Evolutionary conservation across 2,888 invertebrate genomes (phyloP).

Genomic region (Julus scandinavius): DNA sequence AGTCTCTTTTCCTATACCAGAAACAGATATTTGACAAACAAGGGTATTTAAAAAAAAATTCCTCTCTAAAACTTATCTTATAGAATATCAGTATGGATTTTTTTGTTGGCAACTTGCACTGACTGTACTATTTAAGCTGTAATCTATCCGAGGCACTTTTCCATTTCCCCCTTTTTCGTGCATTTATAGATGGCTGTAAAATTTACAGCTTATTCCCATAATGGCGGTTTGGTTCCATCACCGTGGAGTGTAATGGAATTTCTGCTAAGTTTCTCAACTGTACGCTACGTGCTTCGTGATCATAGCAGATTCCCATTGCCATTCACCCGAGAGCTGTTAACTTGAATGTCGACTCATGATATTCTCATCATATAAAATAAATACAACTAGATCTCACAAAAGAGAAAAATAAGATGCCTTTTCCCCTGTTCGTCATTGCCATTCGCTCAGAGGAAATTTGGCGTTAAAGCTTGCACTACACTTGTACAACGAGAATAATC

Average conservation of each 20-base stretch:
- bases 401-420: conserved; percentile 30
- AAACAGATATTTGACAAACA: too few species aligned
- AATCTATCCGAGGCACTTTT: conserved; percentile 34
- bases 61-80: not conserved
- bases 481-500: not conserved
- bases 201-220: conserved; percentile 42
- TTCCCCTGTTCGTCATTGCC: conserved; percentile 23
- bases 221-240: conserved; percentile 42
- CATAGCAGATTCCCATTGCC: conserved; percentile 30
- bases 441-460: not conserved
- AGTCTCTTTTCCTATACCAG: too few species aligned
- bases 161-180: conserved; percentile 19
- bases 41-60: not conserved
- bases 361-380: conserved; percentile 38
- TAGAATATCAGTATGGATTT: not conserved
- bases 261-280: conserved; percentile 42
- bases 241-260: conserved; percentile 42
- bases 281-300: conserved; percentile 9
- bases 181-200: conserved; percentile 39
- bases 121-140: conserved; percentile 1
- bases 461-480: not conserved
- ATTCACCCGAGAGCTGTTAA: conserved; percentile 40
- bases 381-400: not conserved
- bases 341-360: conserved; percentile 39
- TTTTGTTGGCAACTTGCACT: not conserved